Evolutionary conservation across 2,797 vertebrate genomes (phyloP).

Genomic region (Hippoglossus hippoglossus): DNA sequence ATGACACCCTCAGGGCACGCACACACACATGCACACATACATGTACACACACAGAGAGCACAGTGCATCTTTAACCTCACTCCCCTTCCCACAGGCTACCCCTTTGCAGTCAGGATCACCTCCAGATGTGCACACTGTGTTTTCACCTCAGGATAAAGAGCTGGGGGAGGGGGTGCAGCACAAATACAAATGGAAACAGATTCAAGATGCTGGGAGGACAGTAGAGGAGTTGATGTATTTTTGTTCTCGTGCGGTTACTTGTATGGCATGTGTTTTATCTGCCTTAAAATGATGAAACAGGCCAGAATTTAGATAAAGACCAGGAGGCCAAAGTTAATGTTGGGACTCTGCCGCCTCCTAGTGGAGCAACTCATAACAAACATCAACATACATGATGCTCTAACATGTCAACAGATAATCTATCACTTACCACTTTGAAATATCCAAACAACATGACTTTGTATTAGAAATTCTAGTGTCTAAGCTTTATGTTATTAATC

Average conservation of each 20-base stretch:
- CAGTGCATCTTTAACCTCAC: slow-evolving; percentile 68
- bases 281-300: slow-evolving; percentile 1
- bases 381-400: background rate
- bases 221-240: background rate
- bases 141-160: slow-evolving; percentile 57
- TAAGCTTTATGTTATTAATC: no score
- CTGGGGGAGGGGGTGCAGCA: slow-evolving; percentile 40
- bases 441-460: no score
- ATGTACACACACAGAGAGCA: slow-evolving; percentile 20
- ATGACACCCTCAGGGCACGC: slow-evolving; percentile 66
- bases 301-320: slow-evolving; percentile 5
- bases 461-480: no score
- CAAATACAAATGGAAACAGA: slow-evolving; percentile 18
- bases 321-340: background rate
- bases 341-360: slow-evolving; percentile 54
- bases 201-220: slow-evolving; percentile 4
- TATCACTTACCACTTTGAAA: background rate
- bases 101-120: slow-evolving; percentile 64
- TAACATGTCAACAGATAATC: background rate
- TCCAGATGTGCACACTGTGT: slow-evolving; percentile 75
- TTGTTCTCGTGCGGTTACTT: background rate
- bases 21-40: background rate
- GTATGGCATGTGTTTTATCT: background rate
- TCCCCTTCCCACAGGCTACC: slow-evolving; percentile 63
- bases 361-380: slow-evolving; percentile 35